Percentiles rank a stretch among this genome's conserved stretches.
Conservation (phyloP, 2,113 vertebrate genomes). For the Microcebus jonahi region DNA sequence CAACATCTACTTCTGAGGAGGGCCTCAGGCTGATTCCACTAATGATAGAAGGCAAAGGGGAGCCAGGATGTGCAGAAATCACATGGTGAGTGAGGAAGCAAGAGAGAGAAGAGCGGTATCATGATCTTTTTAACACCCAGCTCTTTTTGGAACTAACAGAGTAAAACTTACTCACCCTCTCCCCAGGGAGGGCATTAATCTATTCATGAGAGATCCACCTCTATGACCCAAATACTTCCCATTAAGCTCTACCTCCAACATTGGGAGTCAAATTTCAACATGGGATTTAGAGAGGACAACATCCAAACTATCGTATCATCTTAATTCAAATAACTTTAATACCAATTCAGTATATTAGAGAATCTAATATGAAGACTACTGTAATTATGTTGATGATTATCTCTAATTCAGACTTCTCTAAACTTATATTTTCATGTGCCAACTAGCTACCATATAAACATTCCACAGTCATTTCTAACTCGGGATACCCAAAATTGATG, state of each 20-base stretch:
- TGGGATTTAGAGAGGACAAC: background rate
- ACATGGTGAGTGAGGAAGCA: background rate
- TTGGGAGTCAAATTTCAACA: background rate
- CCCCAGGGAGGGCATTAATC: background rate
- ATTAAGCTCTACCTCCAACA: background rate
- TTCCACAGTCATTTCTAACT: background rate
- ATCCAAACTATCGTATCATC: background rate
- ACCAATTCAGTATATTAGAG: background rate
- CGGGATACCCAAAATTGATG: background rate
- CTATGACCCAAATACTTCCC: background rate
- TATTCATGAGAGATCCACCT: background rate
- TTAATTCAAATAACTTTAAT: constrained; percentile 16
- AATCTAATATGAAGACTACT: background rate
- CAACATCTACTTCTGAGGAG: background rate
- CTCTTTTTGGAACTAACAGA: background rate
- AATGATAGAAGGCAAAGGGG: background rate
- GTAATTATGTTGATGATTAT: background rate
- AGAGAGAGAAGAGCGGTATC: background rate
- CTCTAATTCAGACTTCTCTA: background rate
- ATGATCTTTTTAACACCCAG: background rate
- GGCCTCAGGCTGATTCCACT: background rate
- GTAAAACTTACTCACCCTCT: background rate
- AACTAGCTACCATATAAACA: background rate
- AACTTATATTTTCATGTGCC: background rate
- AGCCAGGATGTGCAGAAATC: background rate